Evolutionary conservation across 2,888 invertebrate species (phyloP), one percentile per base, ranked within the genome.

Genomic region (Spicauda simplicius): DNA sequence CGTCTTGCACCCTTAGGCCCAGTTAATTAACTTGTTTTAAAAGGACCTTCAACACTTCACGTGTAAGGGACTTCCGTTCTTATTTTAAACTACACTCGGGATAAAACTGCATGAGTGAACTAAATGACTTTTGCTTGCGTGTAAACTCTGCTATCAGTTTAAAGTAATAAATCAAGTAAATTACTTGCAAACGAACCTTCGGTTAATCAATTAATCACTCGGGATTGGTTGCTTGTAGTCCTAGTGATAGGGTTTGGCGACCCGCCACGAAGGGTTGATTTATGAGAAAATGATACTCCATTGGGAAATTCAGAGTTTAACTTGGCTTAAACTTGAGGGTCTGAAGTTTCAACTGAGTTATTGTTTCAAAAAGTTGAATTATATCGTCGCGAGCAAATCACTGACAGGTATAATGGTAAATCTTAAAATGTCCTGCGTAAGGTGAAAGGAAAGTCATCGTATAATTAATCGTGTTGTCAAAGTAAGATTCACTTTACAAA

Each of bases 181-280:
- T 91, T 85, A 87, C 84, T 81, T 78, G 80, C 80, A 80, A 85
- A 83, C 78, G 80, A 80, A 79, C 81, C 85, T 82, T 81, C 84
- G 85, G 86, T 87, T 88, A 88, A 86, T 87, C 88, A 90, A 92
- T 91, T 91, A 91, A 91, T 91, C 91, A 90, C 86, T 77, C 77
- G 85, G 84, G 87, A 88, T 83, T 81, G 87, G 82, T 72, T 73
- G 76, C 77, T 77, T 80, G 81, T 80, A 81, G 79, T 82, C 81
- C 78, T 78, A 79, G 82, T 81, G 88, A 87, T 88, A 85, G 87
- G 85, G 77, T 77, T 74, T 77, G 76, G 78, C 80, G 82, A 82
- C 85, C 85, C 78, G 73, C 69, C 67, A 67, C 80, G 73, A 85
- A 85, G 86, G 87, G 85, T 87, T 91, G 91, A 91, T 91, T 91